Percentiles rank a stretch among this genome's conserved stretches.
These are phyloP conservation scores for Platorchestia sp. DNA, from an alignment of 1,140 invertebrate species.

Conservation along the genomic window DNA sequence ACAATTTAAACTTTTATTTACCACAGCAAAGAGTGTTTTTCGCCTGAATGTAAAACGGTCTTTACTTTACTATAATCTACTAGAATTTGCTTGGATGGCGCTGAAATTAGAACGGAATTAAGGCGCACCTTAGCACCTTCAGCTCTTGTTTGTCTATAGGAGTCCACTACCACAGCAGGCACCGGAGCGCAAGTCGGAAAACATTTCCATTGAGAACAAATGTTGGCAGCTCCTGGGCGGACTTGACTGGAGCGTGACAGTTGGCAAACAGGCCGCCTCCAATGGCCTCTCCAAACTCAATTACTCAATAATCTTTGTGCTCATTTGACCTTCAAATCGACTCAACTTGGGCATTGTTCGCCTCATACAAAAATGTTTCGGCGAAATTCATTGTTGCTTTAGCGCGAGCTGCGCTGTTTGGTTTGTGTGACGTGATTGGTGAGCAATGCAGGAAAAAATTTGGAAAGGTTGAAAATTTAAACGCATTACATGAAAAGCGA, in stretches of 20 bases:
- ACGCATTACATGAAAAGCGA: too few relatives aligned
- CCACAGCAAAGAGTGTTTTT: neutral
- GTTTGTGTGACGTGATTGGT: neutral
- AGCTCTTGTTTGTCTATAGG: neutral
- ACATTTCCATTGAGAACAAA: neutral
- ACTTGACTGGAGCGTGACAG: slow-evolving; percentile 36
- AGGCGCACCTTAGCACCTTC: neutral
- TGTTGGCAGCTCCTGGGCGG: neutral
- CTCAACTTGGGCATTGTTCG: slow-evolving; percentile 25
- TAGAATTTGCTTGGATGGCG: neutral
- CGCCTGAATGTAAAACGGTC: neutral
- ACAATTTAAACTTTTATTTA: neutral
- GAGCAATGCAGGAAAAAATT: neutral
- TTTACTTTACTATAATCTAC: neutral
- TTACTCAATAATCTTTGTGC: slow-evolving; percentile 44
- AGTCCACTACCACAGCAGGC: neutral
- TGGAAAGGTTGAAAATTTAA: too few relatives aligned
- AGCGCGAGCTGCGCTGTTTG: neutral
- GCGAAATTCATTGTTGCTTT: neutral
- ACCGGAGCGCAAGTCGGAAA: neutral
- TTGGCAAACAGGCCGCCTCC: slow-evolving; percentile 38
- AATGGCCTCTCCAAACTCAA: slow-evolving; percentile 30
- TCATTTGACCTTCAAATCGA: slow-evolving; percentile 55
- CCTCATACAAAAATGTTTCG: neutral
- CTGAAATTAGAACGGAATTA: neutral